A percentile compares a stretch with the other conserved stretches of the same genome.
Conservation (phyloP, 2,888 invertebrate genomes). For the Metallyticus violacea region DNA sequence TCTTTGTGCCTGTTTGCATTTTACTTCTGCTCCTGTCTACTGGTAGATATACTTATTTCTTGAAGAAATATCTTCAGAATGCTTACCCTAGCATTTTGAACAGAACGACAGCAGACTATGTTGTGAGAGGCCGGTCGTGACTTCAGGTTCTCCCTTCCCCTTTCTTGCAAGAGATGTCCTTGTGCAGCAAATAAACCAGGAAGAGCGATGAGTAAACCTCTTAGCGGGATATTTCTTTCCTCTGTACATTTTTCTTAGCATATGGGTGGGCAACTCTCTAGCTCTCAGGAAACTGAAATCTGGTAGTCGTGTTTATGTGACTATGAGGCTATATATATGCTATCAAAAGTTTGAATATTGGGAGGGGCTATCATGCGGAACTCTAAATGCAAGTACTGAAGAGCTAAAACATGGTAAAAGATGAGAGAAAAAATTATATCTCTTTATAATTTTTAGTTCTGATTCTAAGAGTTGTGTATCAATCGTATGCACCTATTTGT, state of each 20-base stretch:
- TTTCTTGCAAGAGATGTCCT: not conserved
- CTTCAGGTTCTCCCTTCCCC: not conserved
- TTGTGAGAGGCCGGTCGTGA: not conserved
- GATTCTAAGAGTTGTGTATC: too few relatives aligned
- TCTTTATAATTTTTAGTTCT: too few relatives aligned
- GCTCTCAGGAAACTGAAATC: not conserved
- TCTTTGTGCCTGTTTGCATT: not conserved
- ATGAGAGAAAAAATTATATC: too few relatives aligned
- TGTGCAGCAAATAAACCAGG: not conserved
- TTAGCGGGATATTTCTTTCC: not conserved
- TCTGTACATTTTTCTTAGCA: too few relatives aligned
- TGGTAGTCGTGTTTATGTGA: not conserved
- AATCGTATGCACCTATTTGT: too few relatives aligned
- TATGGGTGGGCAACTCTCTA: not conserved
- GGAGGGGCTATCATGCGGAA: too few relatives aligned
- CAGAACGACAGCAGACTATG: not conserved
- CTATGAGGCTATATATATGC: too few relatives aligned
- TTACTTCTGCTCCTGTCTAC: not conserved
- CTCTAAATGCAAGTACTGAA: too few relatives aligned
- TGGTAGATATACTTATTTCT: not conserved
- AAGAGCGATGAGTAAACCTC: not conserved
- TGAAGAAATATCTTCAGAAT: not conserved
- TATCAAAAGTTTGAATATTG: too few relatives aligned
- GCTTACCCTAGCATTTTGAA: not conserved
- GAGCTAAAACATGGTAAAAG: too few relatives aligned